Conservation (phyloP, 2,113 vertebrate genomes). For the Paralichthys olivaceus region DNA sequence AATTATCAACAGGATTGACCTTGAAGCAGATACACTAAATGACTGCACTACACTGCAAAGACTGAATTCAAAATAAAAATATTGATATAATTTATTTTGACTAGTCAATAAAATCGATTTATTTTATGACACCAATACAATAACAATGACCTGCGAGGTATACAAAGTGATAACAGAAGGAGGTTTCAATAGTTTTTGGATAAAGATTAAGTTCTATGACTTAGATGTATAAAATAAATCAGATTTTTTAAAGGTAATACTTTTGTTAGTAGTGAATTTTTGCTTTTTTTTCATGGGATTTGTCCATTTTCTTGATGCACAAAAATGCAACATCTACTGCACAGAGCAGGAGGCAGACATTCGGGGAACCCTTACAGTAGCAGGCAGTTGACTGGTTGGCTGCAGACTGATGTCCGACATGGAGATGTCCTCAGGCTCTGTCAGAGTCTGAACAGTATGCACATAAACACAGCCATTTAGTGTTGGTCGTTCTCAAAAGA, state of each 20-base stretch:
- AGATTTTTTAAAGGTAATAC: neutral
- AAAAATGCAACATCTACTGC: neutral
- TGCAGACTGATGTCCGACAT: conserved; percentile 78
- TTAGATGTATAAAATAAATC: too few species aligned
- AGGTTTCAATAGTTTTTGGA: too few species aligned
- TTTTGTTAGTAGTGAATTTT: neutral
- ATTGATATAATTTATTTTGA: too few species aligned
- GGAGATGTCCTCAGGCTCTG: conserved; percentile 81
- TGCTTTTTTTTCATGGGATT: conserved; percentile 1
- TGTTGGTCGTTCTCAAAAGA: conserved; percentile 16
- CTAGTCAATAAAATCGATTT: too few species aligned
- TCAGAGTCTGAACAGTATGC: conserved; percentile 72
- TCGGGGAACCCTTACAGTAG: conserved; percentile 72
- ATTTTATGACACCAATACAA: too few species aligned
- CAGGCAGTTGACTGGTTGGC: conserved; percentile 63
- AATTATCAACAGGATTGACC: too few species aligned
- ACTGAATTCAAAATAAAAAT: too few species aligned
- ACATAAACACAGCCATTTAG: conserved; percentile 58
- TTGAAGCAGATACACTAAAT: too few species aligned
- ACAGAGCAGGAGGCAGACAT: neutral
- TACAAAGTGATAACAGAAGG: too few species aligned
- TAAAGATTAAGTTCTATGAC: too few species aligned
- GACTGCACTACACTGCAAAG: too few species aligned
- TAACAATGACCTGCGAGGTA: too few species aligned
- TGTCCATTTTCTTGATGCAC: neutral